Evolutionary conservation across 37 sponge, comb jelly and placozoan genomes (phyloP), one percentile per base, ranked within the genome.

Genomic region (Hormiphora californensis): DNA sequence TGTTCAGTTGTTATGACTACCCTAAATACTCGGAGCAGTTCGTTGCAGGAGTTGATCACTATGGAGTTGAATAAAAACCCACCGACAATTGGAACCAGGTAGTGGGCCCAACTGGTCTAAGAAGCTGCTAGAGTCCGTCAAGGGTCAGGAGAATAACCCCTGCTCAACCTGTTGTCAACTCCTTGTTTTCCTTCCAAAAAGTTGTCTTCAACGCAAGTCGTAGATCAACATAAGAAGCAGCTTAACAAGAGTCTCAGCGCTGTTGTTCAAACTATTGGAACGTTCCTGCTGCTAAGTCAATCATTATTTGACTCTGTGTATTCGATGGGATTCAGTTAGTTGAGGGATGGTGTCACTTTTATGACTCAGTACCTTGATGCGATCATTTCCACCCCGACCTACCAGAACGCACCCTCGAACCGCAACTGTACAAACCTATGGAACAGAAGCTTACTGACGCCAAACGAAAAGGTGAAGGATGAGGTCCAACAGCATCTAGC

Each of bases 301-400:
- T n/a, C n/a, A n/a, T n/a, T n/a, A n/a, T n/a, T n/a, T n/a, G n/a
- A n/a, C n/a, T n/a, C n/a, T n/a, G n/a, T n/a, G n/a, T n/a, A n/a
- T 73, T 73, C 22, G 81, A 73, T 40, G 81, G 81, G 11, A 73
- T 73, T 19, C 19, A 43, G 23, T 43, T 73, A 1, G 43, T 73
- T 41, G 81, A 73, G 3, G 35, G 81, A 1, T 73, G 81, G 81
- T 28, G 9, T 73, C 81, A 73, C n/a, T 73, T 73, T 73, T 33
- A 73, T 73, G 81, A 43, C 21, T 73, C 46, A 27, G n/a, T 73
- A 73, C 44, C 40, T 73, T n/a, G 43, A 27, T 28, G 40, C 81
- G 7, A 73, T 73, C 27, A 36, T 73, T 3, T 23, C 40, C 22
- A 32, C 43, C 28, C 81, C 81, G n/a, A 40, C 81, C 21, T 73